Evolutionary conservation across 2,888 invertebrate species (phyloP), one percentile per base, ranked within the genome.

Genomic region (Eupeodes latifasciatus): DNA sequence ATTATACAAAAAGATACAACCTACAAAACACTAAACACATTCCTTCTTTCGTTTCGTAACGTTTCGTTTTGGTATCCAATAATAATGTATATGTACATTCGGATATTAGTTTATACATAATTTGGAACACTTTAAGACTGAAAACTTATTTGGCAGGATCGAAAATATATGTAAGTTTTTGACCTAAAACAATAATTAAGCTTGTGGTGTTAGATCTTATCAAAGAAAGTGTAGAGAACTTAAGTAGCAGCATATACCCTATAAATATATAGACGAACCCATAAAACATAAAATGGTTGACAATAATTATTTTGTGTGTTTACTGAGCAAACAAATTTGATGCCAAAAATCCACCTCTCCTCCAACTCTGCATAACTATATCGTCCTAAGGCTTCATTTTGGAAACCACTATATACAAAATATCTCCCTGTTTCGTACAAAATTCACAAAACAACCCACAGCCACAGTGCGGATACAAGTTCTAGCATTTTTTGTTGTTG

Each of bases 361-460:
- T 14, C 57, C 14, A 14, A 71, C 14, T 34, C 27, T 12, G 12
- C 27, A 27, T 27, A 27, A 27, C 27, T 27, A 27, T 27, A 7
- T 44, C 10, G 19, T 36, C 36, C 51, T 7, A 76, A 79, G 67
- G 72, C 49, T 77, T 72, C 76, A 80, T 80, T 86, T 64, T 77
- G 71, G 12, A 76, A 78, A 87, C 71, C 40, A 71, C 71, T 62
- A 59, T 44, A 44, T 5, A 5, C n/a, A 27, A 14, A n/a, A 5
- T 34, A 27, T 14, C 6, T 10, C 19, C 14, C 14, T 10, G 51
- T 49, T 49, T 81, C 77, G 27, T 67, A 55, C 47, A 19, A 75
- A 87, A 80, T 77, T 87, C 62, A 61, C 80, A 80, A 74, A 86
- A 77, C 61, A 36, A 57, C 57, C 71, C 72, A 78, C 51, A 49